A percentile compares a stretch with the other conserved stretches of the same genome.
Conservation (phyloP, 2,888 invertebrate species). For the Chalcis sispes region DNA sequence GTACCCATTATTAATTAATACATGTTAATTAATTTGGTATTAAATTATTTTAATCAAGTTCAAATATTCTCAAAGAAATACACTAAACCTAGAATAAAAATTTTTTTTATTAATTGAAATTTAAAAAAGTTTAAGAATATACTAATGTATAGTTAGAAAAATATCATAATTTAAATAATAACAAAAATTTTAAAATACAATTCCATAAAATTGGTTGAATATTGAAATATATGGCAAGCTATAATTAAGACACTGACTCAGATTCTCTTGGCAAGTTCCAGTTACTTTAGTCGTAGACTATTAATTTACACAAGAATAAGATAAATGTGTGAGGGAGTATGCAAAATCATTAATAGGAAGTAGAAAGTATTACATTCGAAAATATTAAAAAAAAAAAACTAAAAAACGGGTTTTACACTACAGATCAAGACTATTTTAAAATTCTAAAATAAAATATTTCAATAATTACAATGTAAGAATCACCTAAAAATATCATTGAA, state of each 20-base stretch:
- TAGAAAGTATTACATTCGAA: conserved; percentile 22
- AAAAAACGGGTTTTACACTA: conserved; percentile 6
- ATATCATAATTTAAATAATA: neutral
- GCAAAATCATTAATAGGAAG: neutral
- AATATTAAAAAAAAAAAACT: conserved; percentile 5
- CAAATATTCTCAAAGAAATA: neutral
- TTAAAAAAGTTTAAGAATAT: neutral
- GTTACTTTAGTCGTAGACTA: conserved; percentile 32
- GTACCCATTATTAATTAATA: conserved; percentile 24
- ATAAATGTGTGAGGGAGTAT: conserved; percentile 13
- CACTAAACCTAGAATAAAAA: conserved; percentile 7
- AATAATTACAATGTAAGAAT: neutral
- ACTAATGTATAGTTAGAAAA: neutral
- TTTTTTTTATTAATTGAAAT: neutral
- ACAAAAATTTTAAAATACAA: conserved; percentile 2
- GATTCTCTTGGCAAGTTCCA: conserved; percentile 63
- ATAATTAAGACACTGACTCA: conserved; percentile 68
- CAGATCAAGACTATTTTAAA: conserved; percentile 3
- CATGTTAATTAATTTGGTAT: conserved; percentile 6
- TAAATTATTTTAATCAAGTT: conserved; percentile 11
- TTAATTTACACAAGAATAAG: conserved; percentile 22
- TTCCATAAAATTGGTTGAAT: conserved; percentile 24
- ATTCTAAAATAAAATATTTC: conserved; percentile 10
- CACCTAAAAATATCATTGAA: conserved; percentile 13
- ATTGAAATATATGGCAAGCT: conserved; percentile 59